Conservation (phyloP, 2,888 invertebrate species). For the Imbricaverruca yamaguchii region DNA sequence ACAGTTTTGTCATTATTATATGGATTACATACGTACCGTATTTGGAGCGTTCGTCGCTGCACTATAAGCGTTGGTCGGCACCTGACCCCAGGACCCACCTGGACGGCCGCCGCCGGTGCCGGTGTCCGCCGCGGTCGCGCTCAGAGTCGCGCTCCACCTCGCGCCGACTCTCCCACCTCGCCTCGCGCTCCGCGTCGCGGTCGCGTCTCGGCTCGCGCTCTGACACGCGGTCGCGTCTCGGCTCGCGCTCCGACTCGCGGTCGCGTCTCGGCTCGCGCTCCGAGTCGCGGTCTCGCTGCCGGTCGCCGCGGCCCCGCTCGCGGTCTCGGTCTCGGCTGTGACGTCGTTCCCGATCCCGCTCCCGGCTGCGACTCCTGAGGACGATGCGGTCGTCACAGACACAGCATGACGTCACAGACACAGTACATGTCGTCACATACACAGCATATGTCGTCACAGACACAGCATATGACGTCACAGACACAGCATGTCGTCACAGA, state of each 20-base stretch:
- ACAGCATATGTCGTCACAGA: background rate
- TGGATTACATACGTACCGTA: no score
- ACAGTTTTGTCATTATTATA: no score
- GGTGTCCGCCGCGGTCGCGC: background rate
- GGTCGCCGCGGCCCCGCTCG: background rate
- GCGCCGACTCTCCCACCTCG: background rate
- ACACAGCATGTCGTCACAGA: no score
- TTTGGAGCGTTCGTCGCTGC: no score
- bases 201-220: background rate
- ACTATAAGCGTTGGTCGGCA: no score
- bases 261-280: background rate
- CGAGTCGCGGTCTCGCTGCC: background rate
- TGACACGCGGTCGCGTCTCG: background rate
- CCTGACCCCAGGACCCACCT: background rate
- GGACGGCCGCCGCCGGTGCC: background rate
- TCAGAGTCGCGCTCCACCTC: no score
- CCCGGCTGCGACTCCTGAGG: background rate
- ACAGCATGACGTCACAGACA: background rate
- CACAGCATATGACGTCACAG: background rate
- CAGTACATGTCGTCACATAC: background rate
- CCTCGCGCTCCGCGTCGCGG: background rate
- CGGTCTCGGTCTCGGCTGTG: background rate
- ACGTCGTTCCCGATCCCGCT: background rate
- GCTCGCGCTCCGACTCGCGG: background rate
- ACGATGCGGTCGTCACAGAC: background rate